Base-by-base conservation (phyloP, 2,113 vertebrate species). In the Melanerpes formicivorus region DNA sequence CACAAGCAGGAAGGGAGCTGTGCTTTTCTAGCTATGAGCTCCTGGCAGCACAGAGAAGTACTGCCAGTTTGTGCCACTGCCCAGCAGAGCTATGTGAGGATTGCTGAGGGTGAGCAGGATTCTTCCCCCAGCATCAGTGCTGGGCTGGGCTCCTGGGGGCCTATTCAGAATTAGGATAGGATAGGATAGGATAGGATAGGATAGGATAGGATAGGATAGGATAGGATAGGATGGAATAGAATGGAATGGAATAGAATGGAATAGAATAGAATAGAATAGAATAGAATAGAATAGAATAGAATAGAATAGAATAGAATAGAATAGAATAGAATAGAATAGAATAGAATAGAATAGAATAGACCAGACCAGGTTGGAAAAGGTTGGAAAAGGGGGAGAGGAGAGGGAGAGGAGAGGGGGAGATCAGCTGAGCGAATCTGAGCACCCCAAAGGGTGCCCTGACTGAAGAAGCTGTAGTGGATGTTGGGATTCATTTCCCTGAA, bases 1-100 rank as follows among this genome's bases (percentile, higher is more conserved):
- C 82, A 78, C 76, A 90, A 88, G 91, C 70, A 90, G 64, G 94
- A 96, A 93, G 60, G 37, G 46, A 34, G 48, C 37, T 0, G 1
- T 80, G 78, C 77, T 93, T 81, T 66, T 69, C 56, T 84, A 87
- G 34, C 37, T 71, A 71, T 89, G 91, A 87, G 78, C 72, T 77
- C 76, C 34, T 26, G 62, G 89, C 87, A 94, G 64, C 84, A 85
- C 30, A 60, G 25, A 7, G 54, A 85, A 91, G n/a, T 1, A 32
- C 11, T 93, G 82, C 75, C 91, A 87, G 22, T 14, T 72, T 37
- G 73, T 92, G 77, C 29, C 80, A 50, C 40, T 80, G 87, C 65
- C 84, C 76, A 27, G 15, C 75, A 32, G 32, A 80, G 73, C 84
- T 54, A 12, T 14, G 14, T 10, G 29, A 32, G 69, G 89, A 72